Evolutionary conservation across 2,797 vertebrate species (phyloP).

Genomic region (Sarcophilus harrisii): DNA sequence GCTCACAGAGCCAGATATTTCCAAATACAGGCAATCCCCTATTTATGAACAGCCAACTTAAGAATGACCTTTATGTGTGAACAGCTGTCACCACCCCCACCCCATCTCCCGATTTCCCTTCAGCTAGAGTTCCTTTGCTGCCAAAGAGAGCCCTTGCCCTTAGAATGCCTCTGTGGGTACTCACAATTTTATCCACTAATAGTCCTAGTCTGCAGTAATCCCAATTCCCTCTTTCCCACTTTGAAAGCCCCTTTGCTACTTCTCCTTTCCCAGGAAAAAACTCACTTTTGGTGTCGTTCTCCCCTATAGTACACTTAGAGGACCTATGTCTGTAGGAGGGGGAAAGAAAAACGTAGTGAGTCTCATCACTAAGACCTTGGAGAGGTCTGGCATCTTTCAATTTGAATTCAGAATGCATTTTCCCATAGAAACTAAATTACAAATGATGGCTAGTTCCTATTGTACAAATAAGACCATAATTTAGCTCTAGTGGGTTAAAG

Average conservation of each 20-base stretch:
- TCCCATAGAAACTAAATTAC: conserved; percentile 4
- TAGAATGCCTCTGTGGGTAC: not conserved
- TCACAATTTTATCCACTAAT: not conserved
- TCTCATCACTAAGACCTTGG: conserved; percentile 14
- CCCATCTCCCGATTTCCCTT: not conserved
- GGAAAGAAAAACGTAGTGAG: conserved; percentile 5
- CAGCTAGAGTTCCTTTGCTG: not conserved
- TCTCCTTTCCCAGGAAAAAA: not conserved
- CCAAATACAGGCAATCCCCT: conserved; percentile 9
- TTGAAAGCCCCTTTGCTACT: not conserved
- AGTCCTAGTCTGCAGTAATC: not conserved
- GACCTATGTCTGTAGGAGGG: not conserved
- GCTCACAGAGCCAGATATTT: not conserved
- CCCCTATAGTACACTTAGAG: not conserved
- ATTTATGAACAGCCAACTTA: not conserved
- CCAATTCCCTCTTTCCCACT: not conserved
- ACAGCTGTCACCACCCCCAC: not conserved
- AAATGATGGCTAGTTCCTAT: not conserved
- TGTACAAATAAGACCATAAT: not conserved
- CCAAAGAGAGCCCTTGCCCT: not conserved
- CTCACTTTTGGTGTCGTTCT: not conserved
- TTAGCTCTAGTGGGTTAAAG: not conserved
- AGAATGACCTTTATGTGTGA: conserved; percentile 1
- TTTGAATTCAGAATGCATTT: not conserved
- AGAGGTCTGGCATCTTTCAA: conserved; percentile 43